Percentiles rank a stretch among this genome's conserved stretches.
Evolutionary conservation across 2,888 invertebrate species (phyloP).

Genomic region (Agrotis exclamationis): DNA sequence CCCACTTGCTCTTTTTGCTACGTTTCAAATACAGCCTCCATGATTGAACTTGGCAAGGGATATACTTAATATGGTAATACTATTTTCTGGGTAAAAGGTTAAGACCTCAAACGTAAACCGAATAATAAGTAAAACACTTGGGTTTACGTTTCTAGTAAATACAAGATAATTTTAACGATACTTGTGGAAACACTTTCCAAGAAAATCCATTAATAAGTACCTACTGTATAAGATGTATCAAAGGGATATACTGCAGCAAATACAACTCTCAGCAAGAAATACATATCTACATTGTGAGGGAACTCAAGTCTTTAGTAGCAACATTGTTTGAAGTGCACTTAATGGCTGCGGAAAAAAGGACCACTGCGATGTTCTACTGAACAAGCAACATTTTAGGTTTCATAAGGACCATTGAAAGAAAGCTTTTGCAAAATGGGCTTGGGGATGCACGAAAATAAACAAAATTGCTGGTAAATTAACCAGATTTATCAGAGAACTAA

Average conservation of each 20-base stretch:
- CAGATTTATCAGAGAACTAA: constrained; percentile 8
- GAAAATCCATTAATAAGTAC: background rate
- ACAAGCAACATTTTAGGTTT: constrained; percentile 19
- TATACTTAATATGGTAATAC: background rate
- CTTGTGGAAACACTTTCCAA: background rate
- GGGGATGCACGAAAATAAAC: constrained; percentile 7
- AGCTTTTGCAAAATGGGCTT: constrained; percentile 23
- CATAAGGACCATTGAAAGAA: constrained; percentile 13
- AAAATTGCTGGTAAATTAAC: constrained; percentile 22
- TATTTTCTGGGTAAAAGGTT: too few relatives aligned
- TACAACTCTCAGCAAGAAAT: background rate
- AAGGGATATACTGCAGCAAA: background rate
- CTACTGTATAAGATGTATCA: background rate
- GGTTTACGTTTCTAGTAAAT: too few relatives aligned
- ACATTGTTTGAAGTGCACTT: constrained; percentile 26
- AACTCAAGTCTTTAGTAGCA: background rate
- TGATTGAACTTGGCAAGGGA: constrained; percentile 13
- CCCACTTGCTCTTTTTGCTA: constrained; percentile 36
- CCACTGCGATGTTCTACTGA: background rate
- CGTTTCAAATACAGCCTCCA: constrained; percentile 3
- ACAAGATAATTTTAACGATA: background rate
- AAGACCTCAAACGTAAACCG: background rate
- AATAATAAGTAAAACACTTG: constrained; percentile 1
- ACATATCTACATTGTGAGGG: background rate
- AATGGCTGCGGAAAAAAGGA: constrained; percentile 21